These are phyloP conservation scores for Pogonophryne albipinna DNA, from an alignment of 2,797 vertebrate species.

Conservation along the genomic window DNA sequence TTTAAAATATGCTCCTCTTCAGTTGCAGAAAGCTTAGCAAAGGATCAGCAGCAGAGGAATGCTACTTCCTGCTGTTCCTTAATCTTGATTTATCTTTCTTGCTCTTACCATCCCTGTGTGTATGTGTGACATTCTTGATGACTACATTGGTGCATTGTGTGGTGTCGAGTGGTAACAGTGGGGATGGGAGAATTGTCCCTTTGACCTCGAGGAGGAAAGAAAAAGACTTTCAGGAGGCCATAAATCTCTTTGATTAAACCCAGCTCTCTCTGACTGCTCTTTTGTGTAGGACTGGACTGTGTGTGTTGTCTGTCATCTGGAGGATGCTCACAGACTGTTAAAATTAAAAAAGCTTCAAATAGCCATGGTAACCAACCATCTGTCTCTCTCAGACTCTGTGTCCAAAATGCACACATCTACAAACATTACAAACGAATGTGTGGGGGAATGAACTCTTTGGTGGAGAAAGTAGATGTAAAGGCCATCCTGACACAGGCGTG, in stretches of 20 bases:
- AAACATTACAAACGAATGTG: slow-evolving; percentile 38
- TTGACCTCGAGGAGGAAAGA: slow-evolving; percentile 67
- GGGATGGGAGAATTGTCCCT: slow-evolving; percentile 55
- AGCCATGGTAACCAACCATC: slow-evolving; percentile 74
- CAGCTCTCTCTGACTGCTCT: slow-evolving; percentile 60
- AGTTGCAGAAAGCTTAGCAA: slow-evolving; percentile 19
- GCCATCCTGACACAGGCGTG: slow-evolving; percentile 34
- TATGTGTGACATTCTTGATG: slow-evolving; percentile 54
- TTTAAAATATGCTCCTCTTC: slow-evolving; percentile 27
- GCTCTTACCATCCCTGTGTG: slow-evolving; percentile 18
- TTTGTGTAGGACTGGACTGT: slow-evolving; percentile 60
- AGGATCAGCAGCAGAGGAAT: slow-evolving; percentile 44
- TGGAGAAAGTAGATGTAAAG: slow-evolving; percentile 31
- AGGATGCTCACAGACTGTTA: slow-evolving; percentile 62
- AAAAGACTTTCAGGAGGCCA: slow-evolving; percentile 57
- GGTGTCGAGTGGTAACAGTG: slow-evolving; percentile 61
- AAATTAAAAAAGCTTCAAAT: slow-evolving; percentile 48
- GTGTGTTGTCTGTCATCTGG: slow-evolving; percentile 65
- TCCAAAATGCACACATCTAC: slow-evolving; percentile 27
- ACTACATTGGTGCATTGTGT: slow-evolving; percentile 58
- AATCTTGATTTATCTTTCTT: slow-evolving; percentile 45
- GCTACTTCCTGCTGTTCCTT: slow-evolving; percentile 44
- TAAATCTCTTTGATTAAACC: slow-evolving; percentile 85
- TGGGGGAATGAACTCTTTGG: slow-evolving; percentile 22
- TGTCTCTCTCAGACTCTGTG: slow-evolving; percentile 21